Percentiles rank a stretch among this genome's conserved stretches.
phyloP scores from a whole-genome alignment of 2,797 vertebrate genomes.

The Galaxias olidus region DNA sequence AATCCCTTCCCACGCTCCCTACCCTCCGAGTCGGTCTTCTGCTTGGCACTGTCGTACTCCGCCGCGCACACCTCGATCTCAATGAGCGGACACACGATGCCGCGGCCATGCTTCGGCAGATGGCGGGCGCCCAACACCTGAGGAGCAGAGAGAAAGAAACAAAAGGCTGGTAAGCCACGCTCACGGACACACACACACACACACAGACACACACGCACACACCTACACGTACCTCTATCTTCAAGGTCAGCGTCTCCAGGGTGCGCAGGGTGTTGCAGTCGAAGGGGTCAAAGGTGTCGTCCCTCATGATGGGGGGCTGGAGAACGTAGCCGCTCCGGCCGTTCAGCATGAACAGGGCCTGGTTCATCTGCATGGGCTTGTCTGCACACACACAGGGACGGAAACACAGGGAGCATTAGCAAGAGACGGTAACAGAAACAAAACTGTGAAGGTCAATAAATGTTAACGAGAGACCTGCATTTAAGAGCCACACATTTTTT shows the following conservation, averaged over 20 bases:
- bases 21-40: slow-evolving; percentile 96
- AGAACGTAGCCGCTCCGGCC: slow-evolving; percentile 92
- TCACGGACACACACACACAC: neutral
- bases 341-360: slow-evolving; percentile 93
- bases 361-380: slow-evolving; percentile 99
- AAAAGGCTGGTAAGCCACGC: neutral
- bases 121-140: slow-evolving; percentile 92
- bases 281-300: slow-evolving; percentile 93
- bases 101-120: slow-evolving; percentile 94
- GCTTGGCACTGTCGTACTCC: slow-evolving; percentile 91
- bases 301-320: slow-evolving; percentile 92
- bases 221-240: slow-evolving; percentile 84
- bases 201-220: neutral
- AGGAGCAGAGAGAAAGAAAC: too few relatives aligned
- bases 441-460: neutral
- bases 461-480: too few relatives aligned
- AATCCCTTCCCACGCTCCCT: slow-evolving; percentile 32
- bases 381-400: slow-evolving; percentile 67
- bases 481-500: too few relatives aligned
- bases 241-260: slow-evolving; percentile 80
- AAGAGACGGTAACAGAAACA: neutral
- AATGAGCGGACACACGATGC: slow-evolving; percentile 94
- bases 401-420: neutral
- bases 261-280: slow-evolving; percentile 86
- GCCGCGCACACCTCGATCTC: slow-evolving; percentile 96